Base-by-base conservation (phyloP, 2,113 vertebrate genomes). In the Ochotona princeps region DNA sequence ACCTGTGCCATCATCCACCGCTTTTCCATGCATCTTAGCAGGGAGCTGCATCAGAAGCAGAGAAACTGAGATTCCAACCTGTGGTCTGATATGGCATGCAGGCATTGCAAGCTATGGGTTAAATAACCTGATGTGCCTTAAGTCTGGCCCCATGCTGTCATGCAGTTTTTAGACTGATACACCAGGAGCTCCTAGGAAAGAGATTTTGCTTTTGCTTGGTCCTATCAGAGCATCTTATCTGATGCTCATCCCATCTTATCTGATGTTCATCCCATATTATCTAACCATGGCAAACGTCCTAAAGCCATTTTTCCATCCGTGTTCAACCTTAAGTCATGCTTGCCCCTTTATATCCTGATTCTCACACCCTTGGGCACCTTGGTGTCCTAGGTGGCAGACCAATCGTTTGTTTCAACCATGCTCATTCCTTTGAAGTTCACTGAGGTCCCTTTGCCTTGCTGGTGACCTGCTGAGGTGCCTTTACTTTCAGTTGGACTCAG, bases 131-230 rank as follows among this genome's bases (percentile, higher is more conserved):
- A 57, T 57, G 54, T 18, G 0, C 54, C 54, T 17, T 6, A 18
- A 57, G 54, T 14, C 54, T 57, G 54, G 54, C 54, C 54, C 17
- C 13, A 57, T 14, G 18, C 14, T 57, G 14, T 18, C 18, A 14
- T 57, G 17, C 15, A 75, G 47, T 30, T 61, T 94, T 92, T 69
- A 74, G n/a, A 25, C 83, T 90, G 47, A 67, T 76, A 87, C 78
- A 54, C 54, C 63, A 92, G 57, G 17, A 49, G 26, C 2, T 70
- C 38, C 17, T n/a, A 82, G 70, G 67, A 67, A 54, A 81, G 35
- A 81, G 63, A 66, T 63, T 95, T 95, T 78, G 13, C 47, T 84
- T 89, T 83, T 61, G 60, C 35, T 66, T 44, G 17, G 67, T 63
- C 72, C 72, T 69, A 65, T 44, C 54, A 14, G 38, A 44, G 38